Base-by-base conservation (phyloP, 2,113 vertebrate genomes). In the Ceuthmochares aereus region DNA sequence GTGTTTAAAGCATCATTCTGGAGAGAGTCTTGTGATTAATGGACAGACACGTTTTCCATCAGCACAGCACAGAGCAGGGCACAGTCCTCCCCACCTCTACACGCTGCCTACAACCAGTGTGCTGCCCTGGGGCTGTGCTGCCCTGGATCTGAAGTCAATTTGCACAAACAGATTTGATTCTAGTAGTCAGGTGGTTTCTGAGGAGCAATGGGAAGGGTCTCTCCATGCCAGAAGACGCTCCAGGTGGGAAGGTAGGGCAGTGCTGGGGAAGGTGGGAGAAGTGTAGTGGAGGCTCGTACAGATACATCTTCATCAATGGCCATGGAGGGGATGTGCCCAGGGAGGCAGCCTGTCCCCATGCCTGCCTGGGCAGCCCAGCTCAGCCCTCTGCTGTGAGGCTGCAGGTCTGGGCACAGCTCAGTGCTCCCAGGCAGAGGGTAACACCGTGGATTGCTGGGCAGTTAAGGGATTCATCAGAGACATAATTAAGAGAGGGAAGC, bases 281-380 rank as follows among this genome's bases (percentile, higher is more conserved):
- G 21, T 10, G 32, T 26, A 30, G 21, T 1, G 10, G 30, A 34
- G 15, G 17, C 21, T 36, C 60, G 21, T 4, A 20, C 10, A 25
- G 77, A 67, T 1, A 0, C 0, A 2, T 63, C 7, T n/a, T 7
- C 18, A 2, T 4, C 4, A 3, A 37, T 29, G 20, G 55, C 52
- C 1, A 0, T 0, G 26, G 23, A 40, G 34, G n/a, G 18, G 51
- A 26, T 0, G 4, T 3, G 40, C 14, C 3, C 32, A 14, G 34
- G 26, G 72, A 5, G 6, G 2, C 37, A 66, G 54, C 13, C 34
- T 25, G 23, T 9, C 30, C 43, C 59, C 80, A 19, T 0, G 0
- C 36, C 64, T 5, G 34, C 8, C 56, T 1, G 0, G 34, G 29
- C 55, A 47, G 49, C 58, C 66, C 51, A 1, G 5, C 47, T 22